phyloP scores from a whole-genome alignment of 2,113 vertebrate species.

The Apeltes quadracus region DNA sequence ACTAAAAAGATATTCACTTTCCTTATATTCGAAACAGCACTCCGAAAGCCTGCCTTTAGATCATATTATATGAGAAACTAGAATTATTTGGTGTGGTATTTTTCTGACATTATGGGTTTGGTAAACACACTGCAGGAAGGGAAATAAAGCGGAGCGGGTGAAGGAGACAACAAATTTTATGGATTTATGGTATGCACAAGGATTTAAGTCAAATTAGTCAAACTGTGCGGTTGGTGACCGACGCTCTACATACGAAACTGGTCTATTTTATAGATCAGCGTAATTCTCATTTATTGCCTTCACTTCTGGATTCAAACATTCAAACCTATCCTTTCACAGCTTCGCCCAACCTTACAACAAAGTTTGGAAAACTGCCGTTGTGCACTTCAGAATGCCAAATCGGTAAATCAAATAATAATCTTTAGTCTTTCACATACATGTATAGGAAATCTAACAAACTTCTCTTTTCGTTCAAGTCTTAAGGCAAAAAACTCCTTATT shows the following conservation, averaged over 20 bases:
- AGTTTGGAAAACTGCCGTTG: slow-evolving; percentile 5
- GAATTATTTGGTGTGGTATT: slow-evolving; percentile 35
- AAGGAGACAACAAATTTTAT: slow-evolving; percentile 16
- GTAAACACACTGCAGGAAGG: slow-evolving; percentile 28
- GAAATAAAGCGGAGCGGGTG: background rate
- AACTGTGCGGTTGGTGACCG: slow-evolving; percentile 33
- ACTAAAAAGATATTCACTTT: slow-evolving; percentile 31
- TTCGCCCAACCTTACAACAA: background rate
- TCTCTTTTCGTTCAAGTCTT: background rate
- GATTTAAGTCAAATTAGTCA: slow-evolving; percentile 27
- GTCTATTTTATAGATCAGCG: slow-evolving; percentile 6
- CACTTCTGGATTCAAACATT: slow-evolving; percentile 6
- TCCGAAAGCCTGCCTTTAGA: slow-evolving; percentile 42
- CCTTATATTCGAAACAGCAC: slow-evolving; percentile 22
- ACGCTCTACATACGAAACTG: slow-evolving; percentile 15
- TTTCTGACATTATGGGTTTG: slow-evolving; percentile 28
- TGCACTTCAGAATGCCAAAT: slow-evolving; percentile 5
- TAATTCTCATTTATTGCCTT: slow-evolving; percentile 23
- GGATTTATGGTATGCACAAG: slow-evolving; percentile 35
- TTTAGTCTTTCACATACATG: background rate
- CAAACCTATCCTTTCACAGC: slow-evolving; percentile 2
- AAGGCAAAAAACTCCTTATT: background rate
- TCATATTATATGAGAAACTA: slow-evolving; percentile 4
- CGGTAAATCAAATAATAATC: background rate
- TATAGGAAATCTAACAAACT: background rate